Conservation (phyloP, 2,888 invertebrate genomes). For the Polyploca ridens region DNA sequence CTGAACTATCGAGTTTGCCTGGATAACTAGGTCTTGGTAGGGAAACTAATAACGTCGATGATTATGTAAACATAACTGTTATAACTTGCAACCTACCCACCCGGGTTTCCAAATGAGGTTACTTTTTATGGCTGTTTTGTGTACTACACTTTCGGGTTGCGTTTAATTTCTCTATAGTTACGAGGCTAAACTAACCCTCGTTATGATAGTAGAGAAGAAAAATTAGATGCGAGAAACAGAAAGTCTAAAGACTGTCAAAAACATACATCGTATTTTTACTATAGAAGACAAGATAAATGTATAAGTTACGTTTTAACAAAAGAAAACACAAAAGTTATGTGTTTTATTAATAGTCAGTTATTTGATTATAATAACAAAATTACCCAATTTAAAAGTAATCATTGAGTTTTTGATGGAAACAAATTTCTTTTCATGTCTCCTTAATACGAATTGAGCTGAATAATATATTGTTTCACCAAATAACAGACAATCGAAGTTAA, state of each 20-base stretch:
- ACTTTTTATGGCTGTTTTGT: background rate
- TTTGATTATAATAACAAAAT: background rate
- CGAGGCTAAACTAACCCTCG: background rate
- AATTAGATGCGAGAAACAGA: background rate
- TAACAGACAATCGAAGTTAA: background rate
- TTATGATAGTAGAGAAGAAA: background rate
- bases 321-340: background rate
- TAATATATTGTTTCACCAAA: background rate
- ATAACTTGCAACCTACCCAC: background rate
- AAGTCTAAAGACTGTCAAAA: background rate
- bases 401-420: background rate
- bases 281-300: too few species aligned
- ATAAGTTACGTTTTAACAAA: too few species aligned
- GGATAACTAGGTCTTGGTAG: background rate
- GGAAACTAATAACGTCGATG: background rate
- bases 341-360: too few species aligned
- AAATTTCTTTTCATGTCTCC: background rate
- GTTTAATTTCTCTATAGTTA: background rate
- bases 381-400: background rate
- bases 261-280: background rate
- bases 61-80: constrained; percentile 4
- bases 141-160: background rate
- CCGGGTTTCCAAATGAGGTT: background rate
- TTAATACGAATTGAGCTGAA: background rate
- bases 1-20: background rate